These are phyloP conservation scores for Cyprinus carpio DNA, from an alignment of 2,113 vertebrate species.

Conservation along the genomic window DNA sequence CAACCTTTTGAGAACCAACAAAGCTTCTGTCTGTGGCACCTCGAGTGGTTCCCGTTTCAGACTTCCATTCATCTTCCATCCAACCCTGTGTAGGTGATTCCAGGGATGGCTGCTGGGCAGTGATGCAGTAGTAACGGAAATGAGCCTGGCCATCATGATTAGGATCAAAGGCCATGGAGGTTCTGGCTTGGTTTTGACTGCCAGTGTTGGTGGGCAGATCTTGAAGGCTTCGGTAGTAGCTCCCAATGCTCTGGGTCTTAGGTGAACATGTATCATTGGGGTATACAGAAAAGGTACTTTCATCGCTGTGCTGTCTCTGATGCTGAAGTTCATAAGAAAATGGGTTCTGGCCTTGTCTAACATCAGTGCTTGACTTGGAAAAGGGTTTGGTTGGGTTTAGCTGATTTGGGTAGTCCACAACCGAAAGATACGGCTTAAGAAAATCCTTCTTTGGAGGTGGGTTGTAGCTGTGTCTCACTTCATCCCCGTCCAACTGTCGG, in stretches of 20 bases:
- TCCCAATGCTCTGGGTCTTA: slow-evolving; percentile 71
- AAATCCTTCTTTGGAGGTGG: slow-evolving; percentile 59
- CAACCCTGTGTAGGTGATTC: slow-evolving; percentile 56
- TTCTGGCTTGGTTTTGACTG: slow-evolving; percentile 56
- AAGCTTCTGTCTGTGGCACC: slow-evolving; percentile 59
- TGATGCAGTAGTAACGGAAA: slow-evolving; percentile 67
- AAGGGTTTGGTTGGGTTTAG: slow-evolving; percentile 71
- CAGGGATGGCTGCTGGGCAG: slow-evolving; percentile 68
- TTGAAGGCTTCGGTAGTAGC: slow-evolving; percentile 73
- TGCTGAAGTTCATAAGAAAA: slow-evolving; percentile 69
- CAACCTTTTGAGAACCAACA: slow-evolving; percentile 41
- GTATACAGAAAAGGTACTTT: slow-evolving; percentile 75
- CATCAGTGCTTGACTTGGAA: slow-evolving; percentile 82
- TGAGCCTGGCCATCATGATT: slow-evolving; percentile 67
- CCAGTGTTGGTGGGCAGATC: slow-evolving; percentile 67
- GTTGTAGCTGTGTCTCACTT: slow-evolving; percentile 60
- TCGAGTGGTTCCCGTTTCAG: slow-evolving; percentile 48
- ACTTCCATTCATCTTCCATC: slow-evolving; percentile 61
- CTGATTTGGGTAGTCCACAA: slow-evolving; percentile 64
- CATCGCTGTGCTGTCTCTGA: slow-evolving; percentile 81
- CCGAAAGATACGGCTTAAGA: slow-evolving; percentile 51
- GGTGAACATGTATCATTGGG: slow-evolving; percentile 54
- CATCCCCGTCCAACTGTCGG: slow-evolving; percentile 64
- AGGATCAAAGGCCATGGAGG: slow-evolving; percentile 61
- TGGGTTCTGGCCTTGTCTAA: slow-evolving; percentile 69